A percentile compares a stretch with the other conserved stretches of the same genome.
Evolutionary conservation across 1,140 invertebrate genomes (phyloP).

Genomic region (Aphelenchoides besseyi): DNA sequence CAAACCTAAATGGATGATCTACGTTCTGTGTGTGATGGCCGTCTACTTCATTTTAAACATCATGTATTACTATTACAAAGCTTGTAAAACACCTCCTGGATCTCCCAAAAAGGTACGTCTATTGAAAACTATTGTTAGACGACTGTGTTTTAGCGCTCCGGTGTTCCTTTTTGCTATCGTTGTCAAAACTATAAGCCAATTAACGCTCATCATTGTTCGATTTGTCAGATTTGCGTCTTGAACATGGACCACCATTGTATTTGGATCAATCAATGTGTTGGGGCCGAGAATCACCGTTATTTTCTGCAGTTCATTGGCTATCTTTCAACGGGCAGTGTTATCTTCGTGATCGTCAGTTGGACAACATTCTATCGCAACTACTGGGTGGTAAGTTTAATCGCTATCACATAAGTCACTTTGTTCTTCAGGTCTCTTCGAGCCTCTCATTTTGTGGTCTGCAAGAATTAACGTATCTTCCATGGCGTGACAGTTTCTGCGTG

Average conservation of each 20-base stretch:
- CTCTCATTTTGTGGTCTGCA: conserved; percentile 5
- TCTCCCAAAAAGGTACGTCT: conserved; percentile 49
- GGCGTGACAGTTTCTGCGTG: conserved; percentile 34
- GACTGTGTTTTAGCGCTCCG: conserved; percentile 39
- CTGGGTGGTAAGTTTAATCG: conserved; percentile 36
- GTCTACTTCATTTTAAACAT: conserved; percentile 50
- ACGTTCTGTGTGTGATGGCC: conserved; percentile 36
- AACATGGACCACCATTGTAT: conserved; percentile 63
- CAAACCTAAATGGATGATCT: conserved; percentile 39
- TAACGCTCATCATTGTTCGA: conserved; percentile 82
- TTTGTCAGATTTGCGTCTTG: conserved; percentile 82
- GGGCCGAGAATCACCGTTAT: conserved; percentile 58
- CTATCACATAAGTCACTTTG: conserved; percentile 22
- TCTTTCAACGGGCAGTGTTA: conserved; percentile 48
- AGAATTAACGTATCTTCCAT: conserved; percentile 30
- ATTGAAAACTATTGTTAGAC: conserved; percentile 14
- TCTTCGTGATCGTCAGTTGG: conserved; percentile 40
- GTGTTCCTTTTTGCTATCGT: conserved; percentile 71
- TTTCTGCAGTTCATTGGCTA: conserved; percentile 58
- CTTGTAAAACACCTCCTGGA: conserved; percentile 45
- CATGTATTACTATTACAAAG: conserved; percentile 56
- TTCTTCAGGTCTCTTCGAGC: conserved; percentile 8
- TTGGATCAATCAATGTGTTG: conserved; percentile 62
- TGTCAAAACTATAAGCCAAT: conserved; percentile 74
- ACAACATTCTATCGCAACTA: conserved; percentile 49